These are phyloP conservation scores for Otolemur crassicaudatus DNA, from an alignment of 2,797 vertebrate species.

Conservation along the genomic window DNA sequence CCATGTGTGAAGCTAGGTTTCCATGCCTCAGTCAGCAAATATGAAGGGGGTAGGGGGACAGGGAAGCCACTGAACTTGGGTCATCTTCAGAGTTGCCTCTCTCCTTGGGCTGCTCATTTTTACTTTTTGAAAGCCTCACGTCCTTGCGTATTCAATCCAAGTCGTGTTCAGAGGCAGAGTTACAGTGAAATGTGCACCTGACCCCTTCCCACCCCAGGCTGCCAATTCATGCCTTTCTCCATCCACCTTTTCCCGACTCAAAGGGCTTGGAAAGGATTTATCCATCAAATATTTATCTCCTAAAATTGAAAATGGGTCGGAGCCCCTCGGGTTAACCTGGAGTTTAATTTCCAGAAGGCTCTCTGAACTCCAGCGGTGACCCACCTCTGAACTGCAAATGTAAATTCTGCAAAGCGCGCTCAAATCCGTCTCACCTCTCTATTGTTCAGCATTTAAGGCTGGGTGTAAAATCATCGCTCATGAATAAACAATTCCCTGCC, in stretches of 20 bases:
- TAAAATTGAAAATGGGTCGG: not conserved
- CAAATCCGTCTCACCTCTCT: not conserved
- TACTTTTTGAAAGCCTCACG: accelerated
- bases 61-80: accelerated
- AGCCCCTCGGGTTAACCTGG: not conserved
- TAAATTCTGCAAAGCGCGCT: not conserved
- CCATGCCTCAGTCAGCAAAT: not conserved
- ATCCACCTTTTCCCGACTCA: not conserved
- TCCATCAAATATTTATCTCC: not conserved
- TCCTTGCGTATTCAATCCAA: accelerated
- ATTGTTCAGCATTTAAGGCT: not conserved
- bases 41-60: accelerated
- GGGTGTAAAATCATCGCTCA: not conserved
- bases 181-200: accelerated
- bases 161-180: accelerated
- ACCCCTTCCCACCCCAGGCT: not conserved
- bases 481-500: not conserved
- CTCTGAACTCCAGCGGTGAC: accelerated
- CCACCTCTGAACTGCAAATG: not conserved
- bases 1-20: accelerated
- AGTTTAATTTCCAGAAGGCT: not conserved
- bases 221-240: accelerated
- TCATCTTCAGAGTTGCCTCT: not conserved
- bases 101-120: accelerated
- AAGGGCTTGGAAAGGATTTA: not conserved